These are phyloP conservation scores for Tolmerus cingulatus DNA, from an alignment of 2,888 invertebrate species.

Conservation along the genomic window DNA sequence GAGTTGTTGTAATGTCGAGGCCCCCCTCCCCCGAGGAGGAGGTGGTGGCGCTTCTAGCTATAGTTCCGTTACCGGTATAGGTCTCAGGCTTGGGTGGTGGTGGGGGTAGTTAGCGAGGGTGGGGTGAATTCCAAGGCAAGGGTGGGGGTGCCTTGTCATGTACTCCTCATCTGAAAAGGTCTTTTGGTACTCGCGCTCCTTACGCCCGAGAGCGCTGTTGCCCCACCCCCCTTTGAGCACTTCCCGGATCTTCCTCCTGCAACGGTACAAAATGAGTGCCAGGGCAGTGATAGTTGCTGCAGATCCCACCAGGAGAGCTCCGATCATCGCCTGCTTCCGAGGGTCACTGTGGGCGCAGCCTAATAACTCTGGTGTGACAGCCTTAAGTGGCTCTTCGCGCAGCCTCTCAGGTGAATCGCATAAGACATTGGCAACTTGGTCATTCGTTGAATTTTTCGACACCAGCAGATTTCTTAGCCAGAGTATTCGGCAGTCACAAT, in stretches of 20 bases:
- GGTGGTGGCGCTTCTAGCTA: constrained; percentile 91
- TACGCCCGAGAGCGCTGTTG: constrained; percentile 66
- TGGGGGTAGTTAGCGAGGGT: constrained; percentile 61
- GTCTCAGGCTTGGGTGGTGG: constrained; percentile 65
- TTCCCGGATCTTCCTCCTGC: constrained; percentile 80
- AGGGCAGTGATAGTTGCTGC: constrained; percentile 76
- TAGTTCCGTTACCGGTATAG: constrained; percentile 91
- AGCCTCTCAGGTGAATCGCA: constrained; percentile 78
- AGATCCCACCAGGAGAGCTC: constrained; percentile 77
- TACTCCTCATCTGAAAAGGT: constrained; percentile 89
- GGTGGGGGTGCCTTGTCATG: constrained; percentile 61
- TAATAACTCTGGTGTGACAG: constrained; percentile 77
- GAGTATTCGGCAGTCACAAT: constrained; percentile 80
- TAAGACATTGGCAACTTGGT: constrained; percentile 65
- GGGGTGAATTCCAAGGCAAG: constrained; percentile 61
- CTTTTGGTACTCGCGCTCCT: constrained; percentile 89
- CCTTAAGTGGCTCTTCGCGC: constrained; percentile 73
- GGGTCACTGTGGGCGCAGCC: constrained; percentile 84
- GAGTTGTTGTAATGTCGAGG: constrained; percentile 59
- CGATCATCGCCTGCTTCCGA: constrained; percentile 80
- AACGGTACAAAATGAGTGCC: constrained; percentile 78
- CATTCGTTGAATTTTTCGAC: constrained; percentile 57
- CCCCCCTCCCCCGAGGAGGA: constrained; percentile 67
- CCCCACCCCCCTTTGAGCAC: constrained; percentile 74
- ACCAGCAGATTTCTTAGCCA: constrained; percentile 79